Conservation (phyloP, 2,113 vertebrate genomes). For the Drymodes brunneopygia region DNA sequence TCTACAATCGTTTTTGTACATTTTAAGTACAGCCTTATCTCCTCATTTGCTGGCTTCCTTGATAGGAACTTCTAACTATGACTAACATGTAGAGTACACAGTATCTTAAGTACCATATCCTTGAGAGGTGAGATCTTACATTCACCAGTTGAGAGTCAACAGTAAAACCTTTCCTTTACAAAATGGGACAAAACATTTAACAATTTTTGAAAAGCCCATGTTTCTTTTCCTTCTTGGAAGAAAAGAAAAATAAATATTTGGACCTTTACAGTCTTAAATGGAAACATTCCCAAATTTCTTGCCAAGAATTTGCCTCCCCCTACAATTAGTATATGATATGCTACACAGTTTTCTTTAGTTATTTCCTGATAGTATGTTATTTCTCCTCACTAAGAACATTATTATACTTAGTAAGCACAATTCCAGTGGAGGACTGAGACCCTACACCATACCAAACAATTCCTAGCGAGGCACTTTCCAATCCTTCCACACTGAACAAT, state of each 20-base stretch:
- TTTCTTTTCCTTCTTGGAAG: background rate
- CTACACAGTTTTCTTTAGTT: slow-evolving; percentile 62
- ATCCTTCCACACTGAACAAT: background rate
- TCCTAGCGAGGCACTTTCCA: slow-evolving; percentile 15
- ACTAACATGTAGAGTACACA: background rate
- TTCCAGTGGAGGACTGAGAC: slow-evolving; percentile 13
- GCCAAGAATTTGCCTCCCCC: slow-evolving; percentile 51
- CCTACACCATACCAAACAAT: background rate
- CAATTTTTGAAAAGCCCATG: background rate
- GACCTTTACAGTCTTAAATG: background rate
- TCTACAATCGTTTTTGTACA: slow-evolving; percentile 5
- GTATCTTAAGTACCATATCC: background rate
- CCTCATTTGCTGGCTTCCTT: slow-evolving; percentile 43
- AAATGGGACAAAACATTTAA: background rate
- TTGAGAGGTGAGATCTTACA: background rate
- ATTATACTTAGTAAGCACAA: slow-evolving; percentile 48
- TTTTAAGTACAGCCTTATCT: slow-evolving; percentile 49
- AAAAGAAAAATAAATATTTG: background rate
- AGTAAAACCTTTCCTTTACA: background rate
- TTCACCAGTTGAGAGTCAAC: slow-evolving; percentile 9
- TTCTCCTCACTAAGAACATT: slow-evolving; percentile 62
- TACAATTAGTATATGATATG: slow-evolving; percentile 63
- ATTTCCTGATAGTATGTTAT: slow-evolving; percentile 61
- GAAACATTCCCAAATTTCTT: slow-evolving; percentile 42
- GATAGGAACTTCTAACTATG: slow-evolving; percentile 25